Conservation (phyloP, 2,113 vertebrate genomes). For the Ochotona princeps region DNA sequence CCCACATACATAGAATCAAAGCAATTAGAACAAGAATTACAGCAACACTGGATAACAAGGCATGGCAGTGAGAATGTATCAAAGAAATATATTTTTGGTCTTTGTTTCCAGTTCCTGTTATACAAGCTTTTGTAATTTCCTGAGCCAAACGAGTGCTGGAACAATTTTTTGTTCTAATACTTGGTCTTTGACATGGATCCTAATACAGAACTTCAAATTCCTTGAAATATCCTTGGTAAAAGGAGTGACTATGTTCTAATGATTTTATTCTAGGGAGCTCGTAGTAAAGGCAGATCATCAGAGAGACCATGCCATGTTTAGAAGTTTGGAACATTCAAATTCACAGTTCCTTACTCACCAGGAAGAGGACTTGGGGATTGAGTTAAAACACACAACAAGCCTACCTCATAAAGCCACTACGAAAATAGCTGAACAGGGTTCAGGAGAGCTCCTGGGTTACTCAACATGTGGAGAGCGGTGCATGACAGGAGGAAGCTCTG, state of each 20-base stretch:
- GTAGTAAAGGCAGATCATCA: background rate
- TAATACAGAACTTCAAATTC: background rate
- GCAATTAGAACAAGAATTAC: background rate
- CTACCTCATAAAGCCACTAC: background rate
- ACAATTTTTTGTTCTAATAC: background rate
- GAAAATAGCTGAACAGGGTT: background rate
- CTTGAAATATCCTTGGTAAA: background rate
- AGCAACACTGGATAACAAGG: background rate
- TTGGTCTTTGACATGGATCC: background rate
- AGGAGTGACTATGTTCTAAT: background rate
- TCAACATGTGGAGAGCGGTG: background rate
- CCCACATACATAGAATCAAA: background rate
- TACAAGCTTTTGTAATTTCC: background rate
- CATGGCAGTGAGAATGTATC: background rate
- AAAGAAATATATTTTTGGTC: background rate
- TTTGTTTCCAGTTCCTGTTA: background rate
- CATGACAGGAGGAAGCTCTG: background rate
- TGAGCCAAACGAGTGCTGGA: too few species aligned
- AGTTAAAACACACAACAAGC: background rate
- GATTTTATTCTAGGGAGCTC: background rate
- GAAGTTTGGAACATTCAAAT: background rate
- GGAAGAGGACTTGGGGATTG: background rate
- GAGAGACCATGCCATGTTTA: background rate
- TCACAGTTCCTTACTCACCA: background rate
- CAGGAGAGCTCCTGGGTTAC: background rate